Percentiles rank a stretch among this genome's conserved stretches.
Evolutionary conservation across 2,113 vertebrate species (phyloP).

Genomic region (Psilopogon haemacephalus): DNA sequence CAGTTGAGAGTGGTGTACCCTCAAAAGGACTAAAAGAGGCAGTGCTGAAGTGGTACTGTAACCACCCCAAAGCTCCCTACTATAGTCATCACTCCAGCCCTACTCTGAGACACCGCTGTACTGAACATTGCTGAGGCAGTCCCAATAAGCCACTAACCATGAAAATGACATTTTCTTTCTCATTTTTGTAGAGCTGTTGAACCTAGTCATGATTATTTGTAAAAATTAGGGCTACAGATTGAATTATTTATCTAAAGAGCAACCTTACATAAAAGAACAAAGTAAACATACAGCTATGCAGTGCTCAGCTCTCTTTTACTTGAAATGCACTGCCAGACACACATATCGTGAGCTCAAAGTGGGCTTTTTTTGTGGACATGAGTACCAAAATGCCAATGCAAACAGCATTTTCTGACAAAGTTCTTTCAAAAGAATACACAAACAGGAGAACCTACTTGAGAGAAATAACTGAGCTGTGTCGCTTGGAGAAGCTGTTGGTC

Average conservation of each 20-base stretch:
- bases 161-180: not conserved
- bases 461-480: fast-evolving
- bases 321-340: not conserved
- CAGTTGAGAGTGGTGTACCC: not conserved
- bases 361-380: not conserved
- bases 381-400: not conserved
- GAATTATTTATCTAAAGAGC: not conserved
- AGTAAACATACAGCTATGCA: not conserved
- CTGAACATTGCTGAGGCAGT: not conserved
- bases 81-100: fast-evolving
- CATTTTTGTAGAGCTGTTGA: not conserved
- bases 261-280: not conserved
- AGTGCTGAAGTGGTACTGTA: not conserved
- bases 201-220: not conserved
- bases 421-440: not conserved
- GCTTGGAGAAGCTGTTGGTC: not conserved
- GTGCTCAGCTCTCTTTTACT: not conserved
- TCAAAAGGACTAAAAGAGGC: not conserved
- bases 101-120: not conserved
- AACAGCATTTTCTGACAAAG: not conserved
- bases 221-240: not conserved
- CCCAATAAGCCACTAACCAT: not conserved
- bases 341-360: not conserved
- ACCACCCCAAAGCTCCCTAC: not conserved
- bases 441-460: not conserved